Conservation (phyloP, 1,140 invertebrate genomes). For the Scaptodrosophila lebanonensis region DNA sequence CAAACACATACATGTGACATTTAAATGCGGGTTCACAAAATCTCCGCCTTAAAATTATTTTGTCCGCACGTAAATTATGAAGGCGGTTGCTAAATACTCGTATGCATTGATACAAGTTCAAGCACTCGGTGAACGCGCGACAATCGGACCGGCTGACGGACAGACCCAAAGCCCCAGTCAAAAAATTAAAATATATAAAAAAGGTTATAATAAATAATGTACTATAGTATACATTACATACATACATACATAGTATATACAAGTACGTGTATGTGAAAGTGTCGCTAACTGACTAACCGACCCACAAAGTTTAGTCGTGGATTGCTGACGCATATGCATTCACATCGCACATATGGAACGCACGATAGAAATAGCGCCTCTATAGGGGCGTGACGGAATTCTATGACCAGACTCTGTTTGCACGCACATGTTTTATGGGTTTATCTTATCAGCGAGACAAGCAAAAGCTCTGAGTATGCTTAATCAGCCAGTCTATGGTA, state of each 20-base stretch:
- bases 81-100: conserved; percentile 7
- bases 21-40: conserved; percentile 36
- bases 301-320: conserved; percentile 15
- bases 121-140: conserved; percentile 6
- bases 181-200: too few relatives aligned
- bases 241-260: conserved; percentile 51
- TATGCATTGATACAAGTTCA: conserved; percentile 53
- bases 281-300: conserved; percentile 13
- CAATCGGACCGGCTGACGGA: background rate
- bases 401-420: too few relatives aligned
- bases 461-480: background rate
- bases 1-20: too few relatives aligned
- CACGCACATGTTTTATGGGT: too few relatives aligned
- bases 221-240: too few relatives aligned
- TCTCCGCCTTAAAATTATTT: conserved; percentile 36
- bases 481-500: conserved; percentile 11
- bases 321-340: conserved; percentile 46
- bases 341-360: too few relatives aligned
- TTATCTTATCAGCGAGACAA: too few relatives aligned
- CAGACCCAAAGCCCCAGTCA: too few relatives aligned
- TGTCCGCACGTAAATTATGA: conserved; percentile 5
- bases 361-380: too few relatives aligned
- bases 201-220: too few relatives aligned
- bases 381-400: too few relatives aligned
- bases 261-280: conserved; percentile 38